Conservation (phyloP, 2,888 invertebrate genomes). For the Cerceris rybyensis region DNA sequence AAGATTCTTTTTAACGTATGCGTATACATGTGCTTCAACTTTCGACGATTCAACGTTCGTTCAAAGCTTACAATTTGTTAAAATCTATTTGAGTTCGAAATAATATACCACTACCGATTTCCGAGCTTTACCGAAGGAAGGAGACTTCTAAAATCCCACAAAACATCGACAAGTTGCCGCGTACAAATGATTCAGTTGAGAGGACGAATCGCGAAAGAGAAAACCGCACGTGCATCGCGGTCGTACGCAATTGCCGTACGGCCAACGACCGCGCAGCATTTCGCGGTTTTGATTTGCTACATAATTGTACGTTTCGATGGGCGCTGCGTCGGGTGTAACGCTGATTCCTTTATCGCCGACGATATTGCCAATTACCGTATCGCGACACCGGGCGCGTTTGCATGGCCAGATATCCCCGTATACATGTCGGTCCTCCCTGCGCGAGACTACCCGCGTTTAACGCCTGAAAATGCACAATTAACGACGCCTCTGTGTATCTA, state of each 20-base stretch:
- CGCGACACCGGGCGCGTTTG: slow-evolving; percentile 57
- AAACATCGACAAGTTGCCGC: not conserved
- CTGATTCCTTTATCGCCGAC: slow-evolving; percentile 75
- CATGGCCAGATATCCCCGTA: slow-evolving; percentile 45
- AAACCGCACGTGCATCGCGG: slow-evolving; percentile 72
- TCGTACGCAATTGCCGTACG: slow-evolving; percentile 63
- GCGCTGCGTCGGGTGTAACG: slow-evolving; percentile 56
- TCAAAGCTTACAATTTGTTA: no score
- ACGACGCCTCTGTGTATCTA: slow-evolving; percentile 24
- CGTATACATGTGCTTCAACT: no score
- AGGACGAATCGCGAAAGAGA: slow-evolving; percentile 54
- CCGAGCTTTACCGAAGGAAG: no score
- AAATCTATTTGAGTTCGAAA: no score
- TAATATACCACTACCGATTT: no score
- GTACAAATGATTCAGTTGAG: slow-evolving; percentile 31
- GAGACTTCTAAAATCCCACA: not conserved
- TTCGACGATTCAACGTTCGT: no score
- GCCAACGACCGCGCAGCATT: slow-evolving; percentile 66
- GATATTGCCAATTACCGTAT: slow-evolving; percentile 77
- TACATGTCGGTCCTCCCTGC: not conserved
- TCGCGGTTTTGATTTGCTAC: slow-evolving; percentile 75
- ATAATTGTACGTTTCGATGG: slow-evolving; percentile 74
- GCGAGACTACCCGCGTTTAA: slow-evolving; percentile 48
- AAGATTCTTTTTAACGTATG: no score
- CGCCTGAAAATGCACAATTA: slow-evolving; percentile 63